These are phyloP conservation scores for Oncorhynchus kisutch DNA, from an alignment of 2,113 vertebrate genomes.

Conservation along the genomic window DNA sequence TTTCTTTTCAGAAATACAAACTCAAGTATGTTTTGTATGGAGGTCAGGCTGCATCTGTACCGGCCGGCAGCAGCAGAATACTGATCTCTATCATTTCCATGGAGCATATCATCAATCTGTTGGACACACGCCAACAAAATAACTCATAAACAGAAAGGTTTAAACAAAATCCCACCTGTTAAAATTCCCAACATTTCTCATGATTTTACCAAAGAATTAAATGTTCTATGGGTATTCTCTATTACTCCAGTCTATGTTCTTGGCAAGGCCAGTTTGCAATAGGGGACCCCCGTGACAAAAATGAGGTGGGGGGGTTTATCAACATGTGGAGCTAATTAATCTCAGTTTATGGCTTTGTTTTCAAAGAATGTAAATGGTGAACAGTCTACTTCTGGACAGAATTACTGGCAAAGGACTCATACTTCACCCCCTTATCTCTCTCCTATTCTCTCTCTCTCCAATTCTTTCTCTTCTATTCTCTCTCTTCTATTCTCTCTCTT, in stretches of 20 bases:
- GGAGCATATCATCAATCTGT: too few relatives aligned
- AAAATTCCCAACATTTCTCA: not conserved
- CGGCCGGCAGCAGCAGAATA: not conserved
- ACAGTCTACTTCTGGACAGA: constrained; percentile 34
- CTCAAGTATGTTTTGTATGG: too few relatives aligned
- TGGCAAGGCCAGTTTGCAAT: constrained; percentile 24
- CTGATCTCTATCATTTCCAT: too few relatives aligned
- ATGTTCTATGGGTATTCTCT: constrained; percentile 38
- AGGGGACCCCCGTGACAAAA: constrained; percentile 32
- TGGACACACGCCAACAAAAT: too few relatives aligned
- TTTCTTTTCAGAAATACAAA: not conserved
- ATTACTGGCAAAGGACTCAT: constrained; percentile 8
- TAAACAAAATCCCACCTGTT: too few relatives aligned
- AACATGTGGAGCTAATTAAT: constrained; percentile 33
- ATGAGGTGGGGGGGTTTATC: constrained; percentile 28
- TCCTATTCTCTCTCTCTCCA: too few relatives aligned
- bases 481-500: too few relatives aligned
- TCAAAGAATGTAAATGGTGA: constrained; percentile 47
- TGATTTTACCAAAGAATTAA: constrained; percentile 7
- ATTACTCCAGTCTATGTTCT: constrained; percentile 36
- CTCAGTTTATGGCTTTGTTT: constrained; percentile 27
- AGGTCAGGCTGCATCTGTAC: not conserved
- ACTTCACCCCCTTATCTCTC: constrained; percentile 2
- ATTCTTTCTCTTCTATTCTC: too few relatives aligned
- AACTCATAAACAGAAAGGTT: too few relatives aligned